phyloP scores from a whole-genome alignment of 2,113 vertebrate species.

The Lamprologus speciosus region DNA sequence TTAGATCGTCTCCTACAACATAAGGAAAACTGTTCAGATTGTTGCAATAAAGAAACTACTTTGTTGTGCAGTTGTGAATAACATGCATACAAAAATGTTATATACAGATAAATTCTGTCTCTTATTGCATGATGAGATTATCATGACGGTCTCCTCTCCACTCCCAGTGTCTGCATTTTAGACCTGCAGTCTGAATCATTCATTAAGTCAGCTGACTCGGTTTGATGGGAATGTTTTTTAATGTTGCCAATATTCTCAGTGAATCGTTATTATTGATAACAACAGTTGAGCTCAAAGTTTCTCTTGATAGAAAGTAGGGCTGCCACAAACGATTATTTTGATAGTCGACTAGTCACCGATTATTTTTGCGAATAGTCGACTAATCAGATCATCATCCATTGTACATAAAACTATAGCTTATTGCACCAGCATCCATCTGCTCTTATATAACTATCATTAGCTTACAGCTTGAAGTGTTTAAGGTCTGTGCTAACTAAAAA shows the following conservation, averaged over 20 bases:
- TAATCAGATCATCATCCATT: too few species aligned
- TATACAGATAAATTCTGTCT: neutral
- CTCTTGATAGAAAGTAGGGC: neutral
- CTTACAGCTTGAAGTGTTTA: accelerated
- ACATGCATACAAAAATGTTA: neutral
- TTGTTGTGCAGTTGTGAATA: neutral
- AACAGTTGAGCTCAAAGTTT: neutral
- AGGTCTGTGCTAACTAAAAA: too few species aligned
- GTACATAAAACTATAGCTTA: too few species aligned
- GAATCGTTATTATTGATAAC: neutral
- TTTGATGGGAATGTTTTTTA: neutral
- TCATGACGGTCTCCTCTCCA: neutral
- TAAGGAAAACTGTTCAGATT: neutral
- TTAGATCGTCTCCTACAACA: neutral
- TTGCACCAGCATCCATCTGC: too few species aligned
- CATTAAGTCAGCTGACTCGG: neutral
- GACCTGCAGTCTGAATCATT: neutral
- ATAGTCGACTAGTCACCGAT: too few species aligned
- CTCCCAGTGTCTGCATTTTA: neutral
- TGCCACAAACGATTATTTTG: too few species aligned
- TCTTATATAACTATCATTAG: too few species aligned
- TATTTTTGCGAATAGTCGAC: too few species aligned
- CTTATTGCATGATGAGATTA: neutral
- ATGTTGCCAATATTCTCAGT: neutral
- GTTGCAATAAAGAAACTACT: neutral